Evolutionary conservation across 2,113 vertebrate species (phyloP), one percentile per base, ranked within the genome.

Genomic region (Otolemur garnettii): DNA sequence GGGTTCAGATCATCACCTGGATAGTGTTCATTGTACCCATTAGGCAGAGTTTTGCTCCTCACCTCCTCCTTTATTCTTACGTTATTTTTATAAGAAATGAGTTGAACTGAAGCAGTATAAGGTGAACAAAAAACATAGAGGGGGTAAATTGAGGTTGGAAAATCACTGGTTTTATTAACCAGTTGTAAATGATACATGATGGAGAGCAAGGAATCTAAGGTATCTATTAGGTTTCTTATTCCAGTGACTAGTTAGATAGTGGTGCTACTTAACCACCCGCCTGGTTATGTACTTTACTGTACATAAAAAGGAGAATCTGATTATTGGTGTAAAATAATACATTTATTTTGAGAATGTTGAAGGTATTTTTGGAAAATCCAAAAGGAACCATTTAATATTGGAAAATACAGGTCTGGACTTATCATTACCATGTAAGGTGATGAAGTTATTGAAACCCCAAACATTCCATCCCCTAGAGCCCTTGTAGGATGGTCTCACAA

Each of bases 301-400:
- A 87, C 8, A 59, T 78, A 66, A 38, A 90, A 59, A 75, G 24
- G 30, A 59, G 53, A 62, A 57, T 64, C 13, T 42, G 26, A 35
- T 17, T 83, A 83, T 87, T 53, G 62, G 22, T 45, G 68, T 90
- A 72, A 81, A 80, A 69, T n/a, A 45, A 75, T 75, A 42, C 68
- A 33, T 38, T 85, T 68, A 81, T 89, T 85, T 92, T 59, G 55
- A 93, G 84, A 93, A 82, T 91, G 59, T 42, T 89, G 35, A 35
- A 86, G 11, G 7, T n/a, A 78, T 64, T 57, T 81, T 13, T 77
- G 55, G 9, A 24, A 35, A 60, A 87, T 68, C 62, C 14, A 38
- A 62, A 83, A 75, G 24, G 22, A 60, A 5, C 50, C 74, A 38
- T 66, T 96, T 15, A 86, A 2, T 15, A 42, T 5, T 83, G 55